Evolutionary conservation across 2,888 invertebrate species (phyloP).

Genomic region (Habroteleia sp.): DNA sequence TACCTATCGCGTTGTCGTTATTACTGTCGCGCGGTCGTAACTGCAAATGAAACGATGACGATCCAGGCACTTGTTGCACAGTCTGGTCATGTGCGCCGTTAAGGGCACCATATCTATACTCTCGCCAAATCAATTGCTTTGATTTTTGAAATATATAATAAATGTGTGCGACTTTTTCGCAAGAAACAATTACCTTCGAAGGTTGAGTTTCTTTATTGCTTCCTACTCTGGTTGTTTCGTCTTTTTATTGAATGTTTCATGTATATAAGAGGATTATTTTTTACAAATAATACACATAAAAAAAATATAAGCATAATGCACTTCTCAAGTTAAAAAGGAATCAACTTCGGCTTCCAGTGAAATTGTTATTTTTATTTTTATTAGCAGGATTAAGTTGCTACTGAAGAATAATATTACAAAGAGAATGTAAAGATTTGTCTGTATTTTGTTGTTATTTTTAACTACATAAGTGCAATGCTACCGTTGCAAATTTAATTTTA

Average conservation of each 20-base stretch:
- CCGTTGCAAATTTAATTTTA: too few species aligned
- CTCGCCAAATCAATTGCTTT: conserved; percentile 33
- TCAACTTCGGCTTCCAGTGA: too few species aligned
- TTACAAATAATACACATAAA: not conserved
- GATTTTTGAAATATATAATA: conserved; percentile 43
- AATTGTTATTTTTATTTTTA: too few species aligned
- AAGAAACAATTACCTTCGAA: conserved; percentile 19
- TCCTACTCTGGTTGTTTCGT: conserved; percentile 13
- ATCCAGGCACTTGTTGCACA: conserved; percentile 31
- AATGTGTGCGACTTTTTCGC: conserved; percentile 11
- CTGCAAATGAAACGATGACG: conserved; percentile 20
- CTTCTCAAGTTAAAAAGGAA: too few species aligned
- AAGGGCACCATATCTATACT: conserved; percentile 23
- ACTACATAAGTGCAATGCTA: too few species aligned
- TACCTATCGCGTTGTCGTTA: conserved; percentile 38
- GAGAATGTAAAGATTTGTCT: too few species aligned
- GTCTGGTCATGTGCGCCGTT: conserved; percentile 27
- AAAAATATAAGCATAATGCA: not conserved
- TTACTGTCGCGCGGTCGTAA: conserved; percentile 35
- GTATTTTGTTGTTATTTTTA: too few species aligned
- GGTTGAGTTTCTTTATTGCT: conserved; percentile 19
- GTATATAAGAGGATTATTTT: not conserved
- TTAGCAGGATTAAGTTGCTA: too few species aligned
- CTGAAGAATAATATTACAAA: too few species aligned
- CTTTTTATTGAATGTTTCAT: not conserved